Base-by-base conservation (phyloP, 1,140 invertebrate genomes). In the Drosophila nannoptera region DNA sequence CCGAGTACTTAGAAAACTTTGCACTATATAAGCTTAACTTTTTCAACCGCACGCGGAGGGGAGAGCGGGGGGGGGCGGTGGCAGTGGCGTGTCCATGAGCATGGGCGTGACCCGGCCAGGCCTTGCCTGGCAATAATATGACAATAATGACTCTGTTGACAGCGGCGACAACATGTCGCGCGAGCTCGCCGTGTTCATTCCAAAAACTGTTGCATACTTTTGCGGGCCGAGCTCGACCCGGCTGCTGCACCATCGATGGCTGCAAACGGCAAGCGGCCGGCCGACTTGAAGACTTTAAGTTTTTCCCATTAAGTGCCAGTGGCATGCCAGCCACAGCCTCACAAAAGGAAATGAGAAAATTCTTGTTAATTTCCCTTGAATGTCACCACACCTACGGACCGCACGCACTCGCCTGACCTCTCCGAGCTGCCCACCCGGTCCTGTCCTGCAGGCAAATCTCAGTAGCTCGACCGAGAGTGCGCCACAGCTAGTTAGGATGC, bases 281-380 rank as follows among this genome's bases (percentile, higher is more conserved):
- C n/a, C n/a, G 22, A 22, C 22, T 46, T 46, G 6, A 16, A 8
- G 22, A 55, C 42, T 45, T 56, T 45, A 56, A 56, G n/a, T 16
- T 33, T 5, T 14, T 11, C 8, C 14, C 49, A 12, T 49, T 16
- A 35, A 14, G 8, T 35, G 49, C 7, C 5, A 29, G 9, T 2
- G 8, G 9, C 8, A 8, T 16, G 33, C 38, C 22, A 43, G 68
- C 54, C 50, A 29, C 49, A 59, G 61, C 45, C 49, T 50, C 67
- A 38, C 69, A 58, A 75, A 81, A 73, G 80, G 80, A 84, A 84
- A 84, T 84, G 80, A 84, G 81, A 80, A 83, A 86, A 81, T 81
- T 71, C 76, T 86, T 86, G 69, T 74, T 84, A 63, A 84, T 84
- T 84, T 84, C 80, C 80, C 66, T 70, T 66, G 64, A 77, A 71